phyloP scores from a whole-genome alignment of 2,113 vertebrate species.

The Channa maculata region DNA sequence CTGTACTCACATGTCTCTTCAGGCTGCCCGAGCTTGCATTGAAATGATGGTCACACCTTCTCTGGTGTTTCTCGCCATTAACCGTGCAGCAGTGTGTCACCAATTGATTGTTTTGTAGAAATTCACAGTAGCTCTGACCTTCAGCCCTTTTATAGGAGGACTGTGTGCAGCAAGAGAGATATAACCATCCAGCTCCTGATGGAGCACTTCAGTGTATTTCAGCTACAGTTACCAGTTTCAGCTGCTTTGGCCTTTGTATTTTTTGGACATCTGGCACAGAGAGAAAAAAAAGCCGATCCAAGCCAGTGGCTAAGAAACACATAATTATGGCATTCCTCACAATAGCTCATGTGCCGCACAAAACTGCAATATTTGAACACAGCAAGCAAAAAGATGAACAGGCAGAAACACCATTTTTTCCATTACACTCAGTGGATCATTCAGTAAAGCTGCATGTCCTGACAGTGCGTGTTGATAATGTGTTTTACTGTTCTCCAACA shows the following conservation, averaged over 20 bases:
- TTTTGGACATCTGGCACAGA: constrained; percentile 22
- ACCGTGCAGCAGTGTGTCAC: neutral
- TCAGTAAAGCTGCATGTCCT: neutral
- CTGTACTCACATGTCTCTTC: constrained; percentile 48
- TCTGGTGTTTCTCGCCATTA: constrained; percentile 10
- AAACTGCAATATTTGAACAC: constrained; percentile 6
- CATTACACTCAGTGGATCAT: neutral
- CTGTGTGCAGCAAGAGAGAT: constrained; percentile 7
- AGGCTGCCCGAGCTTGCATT: constrained; percentile 38
- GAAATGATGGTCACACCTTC: neutral
- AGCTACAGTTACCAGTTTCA: constrained; percentile 17
- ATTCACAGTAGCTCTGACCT: constrained; percentile 23
- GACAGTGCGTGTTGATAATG: neutral
- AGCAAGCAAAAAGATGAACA: constrained; percentile 4
- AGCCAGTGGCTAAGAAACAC: constrained; percentile 44
- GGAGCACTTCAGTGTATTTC: constrained; percentile 26
- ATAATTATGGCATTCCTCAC: constrained; percentile 47
- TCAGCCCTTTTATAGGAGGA: constrained; percentile 1
- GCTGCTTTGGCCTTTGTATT: constrained; percentile 12
- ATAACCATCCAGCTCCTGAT: neutral
- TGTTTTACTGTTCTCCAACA: neutral
- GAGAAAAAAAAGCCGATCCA: constrained; percentile 35
- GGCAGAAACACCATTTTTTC: neutral
- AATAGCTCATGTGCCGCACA: neutral
- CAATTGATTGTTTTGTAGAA: constrained; percentile 14